Evolutionary conservation across 1,140 invertebrate species (phyloP), one percentile per base, ranked within the genome.

Genomic region (Calliopsis andreniformis): DNA sequence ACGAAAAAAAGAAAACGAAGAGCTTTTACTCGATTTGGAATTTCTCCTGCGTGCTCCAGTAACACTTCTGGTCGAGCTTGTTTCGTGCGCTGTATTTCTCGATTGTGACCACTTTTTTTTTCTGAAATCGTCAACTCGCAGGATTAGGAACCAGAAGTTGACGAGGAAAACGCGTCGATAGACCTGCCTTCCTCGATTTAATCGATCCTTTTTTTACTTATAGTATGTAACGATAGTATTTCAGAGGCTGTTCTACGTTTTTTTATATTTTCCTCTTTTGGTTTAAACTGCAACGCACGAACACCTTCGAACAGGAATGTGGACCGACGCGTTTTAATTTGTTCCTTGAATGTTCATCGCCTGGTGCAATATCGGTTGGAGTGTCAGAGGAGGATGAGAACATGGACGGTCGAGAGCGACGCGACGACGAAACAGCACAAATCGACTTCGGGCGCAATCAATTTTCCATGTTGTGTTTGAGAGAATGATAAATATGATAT

Each of bases 381-480:
- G 16, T 8, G n/a, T 66, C 4, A 18, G 10, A 30, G 51, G n/a
- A 32, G 32, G 39, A 64, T 18, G n/a, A n/a, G 8, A 39, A 20
- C 16, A 35, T 23, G 66, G 12, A 10, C 35, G 16, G 42, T 49
- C 16, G 53, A 42, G 51, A 14, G 16, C 56, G 32, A 61, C 12
- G 43, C 55, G 39, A 78, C 25, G 23, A 32, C 18, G 28, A 61
- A 72, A 23, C 28, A 76, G 72, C 71, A 76, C 64, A 79, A 79
- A 79, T 64, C 43, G 30, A 69, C 35, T 69, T 30, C 42, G 39
- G 53, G 47, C 58, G 43, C 42, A 30, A 62, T 61, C 58, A 75
- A 55, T 68, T 69, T 79, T 76, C 61, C 72, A 70, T 58, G 51
- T 62, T 76, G 61, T 39, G 63, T 68, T 49, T 47, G 39, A 69